A percentile compares a stretch with the other conserved stretches of the same genome.
Conservation (phyloP, 2,113 vertebrate species). For the Phainopepla nitens region DNA sequence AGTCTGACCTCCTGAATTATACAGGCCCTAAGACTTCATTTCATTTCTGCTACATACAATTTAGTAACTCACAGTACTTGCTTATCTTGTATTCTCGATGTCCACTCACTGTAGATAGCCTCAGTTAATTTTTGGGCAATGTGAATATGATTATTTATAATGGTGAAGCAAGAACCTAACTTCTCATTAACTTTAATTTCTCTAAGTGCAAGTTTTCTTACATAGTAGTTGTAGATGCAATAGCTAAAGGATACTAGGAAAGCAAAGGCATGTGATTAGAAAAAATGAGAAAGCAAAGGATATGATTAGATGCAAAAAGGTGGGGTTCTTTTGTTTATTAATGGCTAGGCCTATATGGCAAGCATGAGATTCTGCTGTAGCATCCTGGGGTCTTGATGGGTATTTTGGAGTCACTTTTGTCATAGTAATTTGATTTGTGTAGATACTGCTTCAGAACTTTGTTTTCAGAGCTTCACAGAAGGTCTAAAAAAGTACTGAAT, state of each 20-base stretch:
- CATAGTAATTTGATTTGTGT: neutral
- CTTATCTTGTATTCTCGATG: slow-evolving; percentile 45
- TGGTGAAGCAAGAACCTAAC: neutral
- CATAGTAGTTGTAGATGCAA: neutral
- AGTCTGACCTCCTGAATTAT: slow-evolving; percentile 36
- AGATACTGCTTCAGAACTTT: neutral
- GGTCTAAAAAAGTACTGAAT: neutral
- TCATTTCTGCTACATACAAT: neutral
- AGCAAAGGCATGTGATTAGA: too few species aligned
- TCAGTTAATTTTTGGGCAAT: neutral
- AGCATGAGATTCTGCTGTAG: neutral
- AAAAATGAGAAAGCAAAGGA: neutral
- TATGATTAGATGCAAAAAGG: neutral
- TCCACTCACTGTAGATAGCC: slow-evolving; percentile 29
- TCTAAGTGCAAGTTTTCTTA: neutral
- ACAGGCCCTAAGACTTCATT: neutral
- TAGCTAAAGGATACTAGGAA: neutral
- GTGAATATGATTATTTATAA: slow-evolving; percentile 11
- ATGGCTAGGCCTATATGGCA: neutral
- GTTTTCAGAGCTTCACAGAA: neutral
- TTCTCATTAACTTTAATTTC: slow-evolving; percentile 39
- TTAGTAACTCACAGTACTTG: slow-evolving; percentile 6
- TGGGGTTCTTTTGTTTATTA: neutral
- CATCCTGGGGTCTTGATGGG: neutral
- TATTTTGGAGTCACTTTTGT: neutral